A percentile compares a stretch with the other conserved stretches of the same genome.
phyloP scores from a whole-genome alignment of 2,113 vertebrate genomes.

The Hemiscyllium ocellatum region DNA sequence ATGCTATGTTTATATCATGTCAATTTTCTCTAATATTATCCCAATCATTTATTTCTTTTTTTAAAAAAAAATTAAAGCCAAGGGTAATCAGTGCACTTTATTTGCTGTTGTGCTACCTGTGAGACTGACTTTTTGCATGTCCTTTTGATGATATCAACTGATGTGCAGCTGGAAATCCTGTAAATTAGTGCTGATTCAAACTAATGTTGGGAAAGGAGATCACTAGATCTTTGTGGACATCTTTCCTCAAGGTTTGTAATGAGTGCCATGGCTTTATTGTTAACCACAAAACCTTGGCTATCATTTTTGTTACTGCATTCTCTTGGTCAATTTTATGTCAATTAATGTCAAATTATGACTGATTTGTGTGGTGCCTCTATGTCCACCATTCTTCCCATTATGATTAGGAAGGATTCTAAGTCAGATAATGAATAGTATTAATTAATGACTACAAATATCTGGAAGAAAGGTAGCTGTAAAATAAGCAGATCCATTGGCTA shows the following conservation, averaged over 20 bases:
- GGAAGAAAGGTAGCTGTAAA: not conserved
- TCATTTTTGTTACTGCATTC: not conserved
- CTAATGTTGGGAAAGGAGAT: too few species aligned
- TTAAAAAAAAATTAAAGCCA: not conserved
- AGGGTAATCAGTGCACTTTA: not conserved
- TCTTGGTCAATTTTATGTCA: not conserved
- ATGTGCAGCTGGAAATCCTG: not conserved
- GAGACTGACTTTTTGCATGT: not conserved
- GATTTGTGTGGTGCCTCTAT: not conserved
- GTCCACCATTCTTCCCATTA: not conserved
- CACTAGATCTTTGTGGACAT: too few species aligned
- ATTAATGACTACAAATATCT: not conserved
- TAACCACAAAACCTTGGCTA: not conserved
- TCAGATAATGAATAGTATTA: not conserved
- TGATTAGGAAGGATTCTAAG: not conserved
- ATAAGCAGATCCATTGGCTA: not conserved
- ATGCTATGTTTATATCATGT: not conserved
- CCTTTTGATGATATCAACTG: not conserved
- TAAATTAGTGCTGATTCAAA: not conserved
- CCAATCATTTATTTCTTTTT: not conserved
- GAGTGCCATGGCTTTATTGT: too few species aligned
- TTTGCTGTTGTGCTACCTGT: not conserved
- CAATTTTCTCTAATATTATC: not conserved
- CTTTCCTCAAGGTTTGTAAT: too few species aligned
- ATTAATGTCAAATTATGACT: not conserved